phyloP scores from a whole-genome alignment of 2,797 vertebrate genomes.

The Petrocephalus schoutedeni region DNA sequence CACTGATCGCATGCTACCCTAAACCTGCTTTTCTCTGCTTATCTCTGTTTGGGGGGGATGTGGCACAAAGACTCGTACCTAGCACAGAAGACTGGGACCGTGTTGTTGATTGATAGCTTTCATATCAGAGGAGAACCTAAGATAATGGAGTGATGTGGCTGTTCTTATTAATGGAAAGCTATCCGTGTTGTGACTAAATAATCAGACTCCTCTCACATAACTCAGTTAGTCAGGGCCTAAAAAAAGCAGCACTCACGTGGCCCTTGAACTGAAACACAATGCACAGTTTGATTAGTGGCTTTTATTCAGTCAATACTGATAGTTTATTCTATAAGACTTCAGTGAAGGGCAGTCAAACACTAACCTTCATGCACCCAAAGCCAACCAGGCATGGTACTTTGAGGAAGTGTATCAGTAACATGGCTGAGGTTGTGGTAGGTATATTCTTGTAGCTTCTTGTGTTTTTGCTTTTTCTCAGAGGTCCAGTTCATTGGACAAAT shows the following conservation, averaged over 20 bases:
- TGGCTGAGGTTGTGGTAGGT: background rate
- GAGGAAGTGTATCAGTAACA: background rate
- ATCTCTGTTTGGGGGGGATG: background rate
- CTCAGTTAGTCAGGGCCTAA: conserved; percentile 26
- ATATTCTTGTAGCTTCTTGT: background rate
- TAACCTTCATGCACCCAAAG: background rate
- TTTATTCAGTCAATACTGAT: background rate
- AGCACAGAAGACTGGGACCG: conserved; percentile 36
- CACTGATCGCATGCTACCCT: background rate
- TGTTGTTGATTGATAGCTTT: conserved; percentile 50
- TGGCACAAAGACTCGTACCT: conserved; percentile 6
- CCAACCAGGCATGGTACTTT: background rate
- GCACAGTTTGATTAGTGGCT: background rate
- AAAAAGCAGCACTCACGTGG: background rate
- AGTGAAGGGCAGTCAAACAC: background rate
- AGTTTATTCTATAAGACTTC: background rate
- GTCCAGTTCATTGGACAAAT: background rate
- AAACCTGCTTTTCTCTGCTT: conserved; percentile 40
- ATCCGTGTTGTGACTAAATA: conserved; percentile 65
- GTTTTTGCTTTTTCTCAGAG: background rate
- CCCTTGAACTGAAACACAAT: background rate
- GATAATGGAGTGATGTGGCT: conserved; percentile 65
- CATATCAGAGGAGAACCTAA: conserved; percentile 56
- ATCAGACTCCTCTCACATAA: conserved; percentile 55
- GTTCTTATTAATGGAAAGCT: conserved; percentile 59